Evolutionary conservation across 92 coral and sea anemone species (phyloP), one percentile per base, ranked within the genome.

Genomic region (Chrysogorgia sp.): DNA sequence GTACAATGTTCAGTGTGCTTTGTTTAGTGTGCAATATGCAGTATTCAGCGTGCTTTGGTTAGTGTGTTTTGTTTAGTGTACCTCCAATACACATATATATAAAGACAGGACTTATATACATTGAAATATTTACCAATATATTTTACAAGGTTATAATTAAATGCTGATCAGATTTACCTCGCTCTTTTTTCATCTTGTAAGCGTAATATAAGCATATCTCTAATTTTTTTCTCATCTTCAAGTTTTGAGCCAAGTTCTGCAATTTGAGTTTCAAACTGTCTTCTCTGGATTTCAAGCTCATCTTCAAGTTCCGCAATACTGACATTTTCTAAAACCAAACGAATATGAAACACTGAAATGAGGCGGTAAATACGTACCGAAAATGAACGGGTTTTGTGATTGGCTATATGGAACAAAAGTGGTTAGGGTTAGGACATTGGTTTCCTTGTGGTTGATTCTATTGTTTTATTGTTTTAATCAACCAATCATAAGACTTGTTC

Each of bases 201-300:
- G 21, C 96, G 91, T 7, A 93, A 60, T 30, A 85, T 78, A 52
- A 93, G 77, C 90, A 93, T 86, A 26, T 91, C 96, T 26, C 86
- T 79, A 31, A 91, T 88, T 87, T 93, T 93, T 28, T 81, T 76
- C 76, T 91, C 92, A 47, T 89, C 86, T 48, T 93, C 98, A 14
- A 93, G 78, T 41, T 82, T 75, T 24, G 80, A 58, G 19, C 84
- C 77, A 23, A 93, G 81, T 48, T 85, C 88, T 78, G 88, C 88
- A 24, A 93, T 93, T 69, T 69, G 24, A 69, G 76, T 60, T 69
- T 69, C 76, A 49, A 45, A 69, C 78, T 91, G 98, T 61, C 90
- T 91, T 55, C 86, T 91, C 52, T 88, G 96, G 17, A 93, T 89
- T 60, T 91, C 93, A 41, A 92, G 74, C 64, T 93, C 98, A 74